A percentile compares a stretch with the other conserved stretches of the same genome.
These are phyloP conservation scores for Peromyscus melanophrys DNA, from an alignment of 2,797 vertebrate species.

Conservation along the genomic window DNA sequence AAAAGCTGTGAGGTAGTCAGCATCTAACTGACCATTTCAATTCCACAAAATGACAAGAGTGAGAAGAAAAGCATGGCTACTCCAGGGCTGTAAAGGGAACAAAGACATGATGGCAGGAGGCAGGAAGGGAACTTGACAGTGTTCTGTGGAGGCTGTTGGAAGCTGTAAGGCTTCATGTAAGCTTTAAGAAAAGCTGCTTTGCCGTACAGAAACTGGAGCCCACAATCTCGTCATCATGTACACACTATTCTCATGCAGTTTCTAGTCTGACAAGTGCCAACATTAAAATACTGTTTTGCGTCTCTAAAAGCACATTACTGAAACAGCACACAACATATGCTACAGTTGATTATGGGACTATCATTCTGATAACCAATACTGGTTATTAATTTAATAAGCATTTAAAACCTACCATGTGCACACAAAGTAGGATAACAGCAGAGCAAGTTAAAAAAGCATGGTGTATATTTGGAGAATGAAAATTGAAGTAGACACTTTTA, in stretches of 20 bases:
- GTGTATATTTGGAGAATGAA: background rate
- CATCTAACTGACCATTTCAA: background rate
- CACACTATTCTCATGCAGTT: background rate
- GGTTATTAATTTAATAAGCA: conserved; percentile 53
- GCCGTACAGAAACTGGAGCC: background rate
- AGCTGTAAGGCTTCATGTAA: background rate
- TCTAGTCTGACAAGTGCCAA: conserved; percentile 6
- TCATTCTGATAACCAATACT: conserved; percentile 35
- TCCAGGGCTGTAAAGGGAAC: background rate
- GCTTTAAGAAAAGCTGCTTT: background rate
- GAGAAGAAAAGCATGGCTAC: background rate
- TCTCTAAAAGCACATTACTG: conserved; percentile 36
- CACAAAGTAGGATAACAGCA: background rate
- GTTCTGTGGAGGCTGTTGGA: background rate
- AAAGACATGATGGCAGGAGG: background rate
- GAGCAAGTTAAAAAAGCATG: background rate
- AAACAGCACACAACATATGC: conserved; percentile 31
- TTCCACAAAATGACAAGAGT: background rate
- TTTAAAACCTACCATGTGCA: conserved; percentile 10
- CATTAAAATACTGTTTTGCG: conserved; percentile 18
- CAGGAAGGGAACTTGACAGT: background rate
- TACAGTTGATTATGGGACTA: background rate
- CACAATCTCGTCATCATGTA: background rate
- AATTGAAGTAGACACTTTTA: background rate
- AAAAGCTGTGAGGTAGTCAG: background rate